A percentile compares a stretch with the other conserved stretches of the same genome.
Conservation (phyloP, 2,888 invertebrate species). For the Chloroclysta siterata region DNA sequence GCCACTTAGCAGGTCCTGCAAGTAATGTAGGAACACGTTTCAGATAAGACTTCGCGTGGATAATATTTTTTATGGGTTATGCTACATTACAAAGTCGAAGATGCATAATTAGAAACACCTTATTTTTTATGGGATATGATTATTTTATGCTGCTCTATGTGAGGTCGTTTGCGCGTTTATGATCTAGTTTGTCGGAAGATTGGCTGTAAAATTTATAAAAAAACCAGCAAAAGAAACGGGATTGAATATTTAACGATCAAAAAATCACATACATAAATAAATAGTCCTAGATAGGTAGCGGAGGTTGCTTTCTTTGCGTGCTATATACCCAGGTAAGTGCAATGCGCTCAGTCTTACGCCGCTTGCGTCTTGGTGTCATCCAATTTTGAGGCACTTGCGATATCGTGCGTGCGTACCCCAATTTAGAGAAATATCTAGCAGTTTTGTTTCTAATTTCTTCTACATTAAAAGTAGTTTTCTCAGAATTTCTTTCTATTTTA, state of each 20-base stretch:
- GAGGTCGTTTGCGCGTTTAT: slow-evolving; percentile 11
- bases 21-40: slow-evolving; percentile 35
- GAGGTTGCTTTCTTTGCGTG: too few species aligned
- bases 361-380: too few species aligned
- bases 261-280: too few species aligned
- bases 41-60: slow-evolving; percentile 31
- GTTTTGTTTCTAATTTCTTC: too few species aligned
- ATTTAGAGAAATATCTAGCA: too few species aligned
- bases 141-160: slow-evolving; percentile 19
- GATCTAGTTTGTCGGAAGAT: slow-evolving; percentile 1
- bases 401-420: too few species aligned
- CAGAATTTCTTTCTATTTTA: too few species aligned
- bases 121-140: slow-evolving; percentile 18
- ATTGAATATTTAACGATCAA: background rate
- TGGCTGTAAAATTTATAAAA: background rate
- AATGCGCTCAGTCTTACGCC: too few species aligned
- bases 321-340: too few species aligned
- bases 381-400: too few species aligned
- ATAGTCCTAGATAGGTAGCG: background rate
- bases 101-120: slow-evolving; percentile 30
- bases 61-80: slow-evolving; percentile 25
- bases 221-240: background rate
- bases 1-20: slow-evolving; percentile 37
- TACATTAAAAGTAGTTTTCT: too few species aligned
- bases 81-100: slow-evolving; percentile 5